These are phyloP conservation scores for Galaxea fascicularis DNA, from an alignment of 92 coral and sea anemone species.

Conservation along the genomic window DNA sequence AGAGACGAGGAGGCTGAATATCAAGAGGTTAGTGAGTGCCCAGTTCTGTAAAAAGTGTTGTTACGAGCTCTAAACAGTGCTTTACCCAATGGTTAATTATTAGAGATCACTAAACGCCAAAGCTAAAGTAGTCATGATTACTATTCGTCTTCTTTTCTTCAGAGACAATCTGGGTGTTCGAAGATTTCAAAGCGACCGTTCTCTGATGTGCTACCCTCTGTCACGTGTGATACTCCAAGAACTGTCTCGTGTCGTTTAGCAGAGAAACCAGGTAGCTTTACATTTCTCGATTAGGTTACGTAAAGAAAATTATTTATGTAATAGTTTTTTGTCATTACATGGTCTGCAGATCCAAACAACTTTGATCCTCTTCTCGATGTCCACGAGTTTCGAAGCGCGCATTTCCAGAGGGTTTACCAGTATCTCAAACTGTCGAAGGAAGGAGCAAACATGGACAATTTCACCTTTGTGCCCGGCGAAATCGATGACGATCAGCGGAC, in stretches of 20 bases:
- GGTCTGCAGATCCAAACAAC: neutral
- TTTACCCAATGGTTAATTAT: too few relatives aligned
- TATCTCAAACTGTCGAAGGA: constrained; percentile 68
- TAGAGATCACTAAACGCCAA: neutral
- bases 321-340: neutral
- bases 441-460: constrained; percentile 67
- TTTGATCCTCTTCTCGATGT: neutral
- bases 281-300: neutral
- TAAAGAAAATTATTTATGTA: too few relatives aligned
- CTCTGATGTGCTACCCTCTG: constrained; percentile 68
- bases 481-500: constrained; percentile 41
- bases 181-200: constrained; percentile 40
- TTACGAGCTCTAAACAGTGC: neutral
- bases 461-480: constrained; percentile 49
- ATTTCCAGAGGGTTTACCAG: constrained; percentile 83
- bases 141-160: neutral
- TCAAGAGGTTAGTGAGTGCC: neutral
- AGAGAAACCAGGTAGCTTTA: neutral
- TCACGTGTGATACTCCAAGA: constrained; percentile 70
- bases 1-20: constrained; percentile 11
- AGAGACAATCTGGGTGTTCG: constrained; percentile 21
- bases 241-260: constrained; percentile 17
- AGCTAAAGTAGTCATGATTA: neutral
- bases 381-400: constrained; percentile 72
- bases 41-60: neutral